These are phyloP conservation scores for Podarcis siculus DNA, from an alignment of 2,797 vertebrate species.

Conservation along the genomic window DNA sequence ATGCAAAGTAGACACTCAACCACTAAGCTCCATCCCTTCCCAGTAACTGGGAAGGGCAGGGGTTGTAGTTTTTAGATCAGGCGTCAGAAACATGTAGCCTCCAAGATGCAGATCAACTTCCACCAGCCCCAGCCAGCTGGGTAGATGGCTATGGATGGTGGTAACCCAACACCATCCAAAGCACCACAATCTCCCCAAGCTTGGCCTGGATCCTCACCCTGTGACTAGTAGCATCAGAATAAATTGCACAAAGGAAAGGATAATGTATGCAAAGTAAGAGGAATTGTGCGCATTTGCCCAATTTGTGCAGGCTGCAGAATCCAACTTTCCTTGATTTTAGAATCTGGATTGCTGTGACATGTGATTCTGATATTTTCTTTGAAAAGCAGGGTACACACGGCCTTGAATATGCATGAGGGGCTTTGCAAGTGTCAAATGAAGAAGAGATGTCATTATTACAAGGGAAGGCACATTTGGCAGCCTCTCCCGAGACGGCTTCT, in stretches of 20 bases:
- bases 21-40: no score
- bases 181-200: no score
- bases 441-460: slow-evolving; percentile 41
- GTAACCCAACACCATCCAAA: no score
- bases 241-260: background rate
- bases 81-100: background rate
- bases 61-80: background rate
- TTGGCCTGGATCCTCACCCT: background rate
- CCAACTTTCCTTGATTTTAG: background rate
- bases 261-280: background rate
- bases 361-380: background rate
- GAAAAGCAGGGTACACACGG: no score
- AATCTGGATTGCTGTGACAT: background rate
- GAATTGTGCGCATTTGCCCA: background rate
- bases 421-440: slow-evolving; percentile 49
- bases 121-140: no score
- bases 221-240: background rate
- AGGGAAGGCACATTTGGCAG: slow-evolving; percentile 42
- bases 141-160: no score
- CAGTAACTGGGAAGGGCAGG: no score
- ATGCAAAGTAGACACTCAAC: no score
- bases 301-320: background rate
- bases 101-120: background rate
- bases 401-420: slow-evolving; percentile 18
- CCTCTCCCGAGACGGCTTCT: slow-evolving; percentile 6